phyloP scores from a whole-genome alignment of 2,888 invertebrate genomes.

The Zhuqinia jingwanae region DNA sequence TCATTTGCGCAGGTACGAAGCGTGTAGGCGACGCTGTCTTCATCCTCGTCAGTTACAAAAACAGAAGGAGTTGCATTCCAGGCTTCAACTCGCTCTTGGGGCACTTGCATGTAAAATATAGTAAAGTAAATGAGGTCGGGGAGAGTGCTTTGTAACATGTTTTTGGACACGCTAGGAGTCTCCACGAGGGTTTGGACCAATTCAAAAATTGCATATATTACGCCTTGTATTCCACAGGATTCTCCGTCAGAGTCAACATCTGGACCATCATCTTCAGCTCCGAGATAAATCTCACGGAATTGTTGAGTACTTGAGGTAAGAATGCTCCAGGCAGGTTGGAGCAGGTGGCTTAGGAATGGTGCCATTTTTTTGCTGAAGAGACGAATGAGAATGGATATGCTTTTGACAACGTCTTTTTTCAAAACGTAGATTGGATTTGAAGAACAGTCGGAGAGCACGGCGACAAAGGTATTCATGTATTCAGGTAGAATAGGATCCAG shows the following conservation, averaged over 20 bases:
- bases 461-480: constrained; percentile 85
- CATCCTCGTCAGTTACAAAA: constrained; percentile 84
- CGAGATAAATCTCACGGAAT: constrained; percentile 86
- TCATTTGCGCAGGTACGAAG: constrained; percentile 83
- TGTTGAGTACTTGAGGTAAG: constrained; percentile 86
- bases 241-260: constrained; percentile 85
- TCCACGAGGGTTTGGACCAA: constrained; percentile 82
- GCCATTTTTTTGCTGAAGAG: constrained; percentile 85
- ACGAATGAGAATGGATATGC: constrained; percentile 81
- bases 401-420: constrained; percentile 77
- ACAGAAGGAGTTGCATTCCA: constrained; percentile 82
- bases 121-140: constrained; percentile 82
- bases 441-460: constrained; percentile 83
- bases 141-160: constrained; percentile 81
- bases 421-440: constrained; percentile 81
- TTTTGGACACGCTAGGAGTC: constrained; percentile 61
- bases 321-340: constrained; percentile 86
- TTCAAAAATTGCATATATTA: constrained; percentile 83
- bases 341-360: constrained; percentile 84
- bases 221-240: constrained; percentile 81
- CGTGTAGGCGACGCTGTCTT: constrained; percentile 83
- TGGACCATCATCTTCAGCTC: constrained; percentile 83
- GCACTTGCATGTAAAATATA: constrained; percentile 83
- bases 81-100: constrained; percentile 81
- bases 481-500: constrained; percentile 86